Evolutionary conservation across 2,888 invertebrate genomes (phyloP), one percentile per base, ranked within the genome.

Genomic region (Cataglyphis cursor): DNA sequence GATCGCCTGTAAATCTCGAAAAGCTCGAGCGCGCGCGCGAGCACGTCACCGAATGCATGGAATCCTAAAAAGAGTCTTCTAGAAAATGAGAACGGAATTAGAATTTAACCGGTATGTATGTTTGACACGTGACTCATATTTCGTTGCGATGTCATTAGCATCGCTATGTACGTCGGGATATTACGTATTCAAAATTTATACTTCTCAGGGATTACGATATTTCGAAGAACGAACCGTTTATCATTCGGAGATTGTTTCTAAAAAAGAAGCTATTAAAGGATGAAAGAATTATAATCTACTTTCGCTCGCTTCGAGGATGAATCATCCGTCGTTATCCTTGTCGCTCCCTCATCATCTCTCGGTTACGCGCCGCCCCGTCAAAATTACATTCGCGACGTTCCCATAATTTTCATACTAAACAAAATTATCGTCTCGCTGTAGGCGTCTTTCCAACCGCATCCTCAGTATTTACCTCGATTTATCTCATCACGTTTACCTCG

Each of bases 1-100:
- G 82, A 78, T 66, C 65, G 84, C 51, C 88, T 80, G 85, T 89
- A 89, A 86, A 88, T 86, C 87, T 85, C 80, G 51, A 75, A 83
- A 81, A 64, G 83, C 78, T 80, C 64, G 48, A 61, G 57, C 68
- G 70, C 15, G 57, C 57, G 59, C n/a, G 54, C 62, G 28, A 70
- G 44, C 35, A 72, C 64, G 51, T 59, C 72, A 74, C 70, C 68
- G 54, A 64, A 38, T 81, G 82, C 83, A 57, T 80, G 83, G 82
- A 90, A 88, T 87, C 84, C 84, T 66, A 82, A 81, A 44, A 48
- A 24, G 78, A 78, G 18, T 44, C 72, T 72, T 72, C 35, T 59
- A 21, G 70, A 76, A 44, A 70, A 78, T 28, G 70, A 78, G 31
- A 9, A 12, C 21, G n/a, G 54, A 59, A 44, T 72, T 72, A 28